phyloP scores from a whole-genome alignment of 2,888 invertebrate species.

The Dromius quadrimaculatus region DNA sequence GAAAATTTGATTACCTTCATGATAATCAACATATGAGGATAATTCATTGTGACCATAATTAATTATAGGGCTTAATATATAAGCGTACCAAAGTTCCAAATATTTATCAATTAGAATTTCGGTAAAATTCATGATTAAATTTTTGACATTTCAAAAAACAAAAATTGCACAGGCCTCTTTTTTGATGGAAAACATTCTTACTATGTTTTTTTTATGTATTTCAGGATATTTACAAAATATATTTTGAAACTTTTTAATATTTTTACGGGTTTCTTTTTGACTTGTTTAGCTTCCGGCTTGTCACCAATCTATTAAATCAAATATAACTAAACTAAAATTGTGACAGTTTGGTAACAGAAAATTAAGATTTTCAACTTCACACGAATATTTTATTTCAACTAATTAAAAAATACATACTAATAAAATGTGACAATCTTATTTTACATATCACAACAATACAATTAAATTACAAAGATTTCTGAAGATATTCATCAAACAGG shows the following conservation, averaged over 20 bases:
- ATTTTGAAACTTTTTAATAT: too few relatives aligned
- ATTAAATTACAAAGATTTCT: slow-evolving; percentile 59
- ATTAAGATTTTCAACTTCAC: slow-evolving; percentile 16
- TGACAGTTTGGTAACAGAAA: neutral
- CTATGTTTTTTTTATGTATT: neutral
- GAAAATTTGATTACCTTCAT: slow-evolving; percentile 29
- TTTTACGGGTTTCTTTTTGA: too few relatives aligned
- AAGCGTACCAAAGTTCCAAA: slow-evolving; percentile 33
- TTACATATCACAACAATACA: slow-evolving; percentile 20
- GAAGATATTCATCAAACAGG: slow-evolving; percentile 79
- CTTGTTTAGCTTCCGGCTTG: too few relatives aligned
- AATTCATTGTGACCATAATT: slow-evolving; percentile 4
- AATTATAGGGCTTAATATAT: slow-evolving; percentile 24
- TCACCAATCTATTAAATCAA: too few relatives aligned
- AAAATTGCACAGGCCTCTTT: neutral
- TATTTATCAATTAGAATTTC: slow-evolving; percentile 16
- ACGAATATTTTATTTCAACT: slow-evolving; percentile 44
- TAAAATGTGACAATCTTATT: slow-evolving; percentile 32
- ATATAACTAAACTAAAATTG: neutral
- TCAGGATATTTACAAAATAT: too few relatives aligned
- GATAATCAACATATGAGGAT: slow-evolving; percentile 14
- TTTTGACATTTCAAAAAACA: slow-evolving; percentile 18
- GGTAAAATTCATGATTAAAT: slow-evolving; percentile 20
- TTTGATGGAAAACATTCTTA: neutral
- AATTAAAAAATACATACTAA: slow-evolving; percentile 45